phyloP scores from a whole-genome alignment of 1,140 invertebrate genomes.

The Philaenus spumarius region DNA sequence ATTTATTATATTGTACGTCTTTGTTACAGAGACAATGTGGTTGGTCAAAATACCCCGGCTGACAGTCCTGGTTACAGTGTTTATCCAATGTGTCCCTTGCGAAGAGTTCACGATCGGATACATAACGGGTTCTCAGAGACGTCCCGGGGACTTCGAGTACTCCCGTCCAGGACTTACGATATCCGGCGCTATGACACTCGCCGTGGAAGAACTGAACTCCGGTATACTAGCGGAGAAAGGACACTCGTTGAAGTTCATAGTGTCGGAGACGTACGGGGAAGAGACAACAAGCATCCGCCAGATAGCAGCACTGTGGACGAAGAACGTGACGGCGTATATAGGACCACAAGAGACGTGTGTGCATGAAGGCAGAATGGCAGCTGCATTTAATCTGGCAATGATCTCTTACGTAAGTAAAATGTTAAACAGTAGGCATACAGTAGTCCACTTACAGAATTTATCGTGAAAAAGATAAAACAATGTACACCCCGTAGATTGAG shows the following conservation, averaged over 20 bases:
- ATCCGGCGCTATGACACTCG: constrained; percentile 79
- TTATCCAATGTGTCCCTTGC: not conserved
- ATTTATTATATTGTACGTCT: too few species aligned
- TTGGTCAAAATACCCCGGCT: too few species aligned
- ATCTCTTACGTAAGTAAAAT: constrained; percentile 67
- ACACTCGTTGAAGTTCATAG: constrained; percentile 51
- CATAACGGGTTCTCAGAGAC: constrained; percentile 67
- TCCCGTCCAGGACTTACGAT: constrained; percentile 60
- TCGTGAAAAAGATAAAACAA: too few species aligned
- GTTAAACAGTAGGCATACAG: too few species aligned
- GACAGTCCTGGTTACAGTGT: not conserved
- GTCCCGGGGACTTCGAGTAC: constrained; percentile 67
- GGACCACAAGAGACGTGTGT: constrained; percentile 94
- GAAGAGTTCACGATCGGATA: constrained; percentile 58
- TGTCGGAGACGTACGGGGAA: constrained; percentile 88
- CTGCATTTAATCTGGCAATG: constrained; percentile 88
- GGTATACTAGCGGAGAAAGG: constrained; percentile 20
- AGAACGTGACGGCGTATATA: constrained; percentile 82
- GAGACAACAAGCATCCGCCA: constrained; percentile 77
- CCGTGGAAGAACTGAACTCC: constrained; percentile 54
- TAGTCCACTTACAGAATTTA: too few species aligned
- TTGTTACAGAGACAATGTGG: too few species aligned
- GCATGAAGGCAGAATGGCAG: constrained; percentile 89
- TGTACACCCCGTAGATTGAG: too few species aligned
- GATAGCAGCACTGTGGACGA: constrained; percentile 79